These are phyloP conservation scores for Ashinkailepas kermadecensis DNA, from an alignment of 2,888 invertebrate genomes.

Conservation along the genomic window DNA sequence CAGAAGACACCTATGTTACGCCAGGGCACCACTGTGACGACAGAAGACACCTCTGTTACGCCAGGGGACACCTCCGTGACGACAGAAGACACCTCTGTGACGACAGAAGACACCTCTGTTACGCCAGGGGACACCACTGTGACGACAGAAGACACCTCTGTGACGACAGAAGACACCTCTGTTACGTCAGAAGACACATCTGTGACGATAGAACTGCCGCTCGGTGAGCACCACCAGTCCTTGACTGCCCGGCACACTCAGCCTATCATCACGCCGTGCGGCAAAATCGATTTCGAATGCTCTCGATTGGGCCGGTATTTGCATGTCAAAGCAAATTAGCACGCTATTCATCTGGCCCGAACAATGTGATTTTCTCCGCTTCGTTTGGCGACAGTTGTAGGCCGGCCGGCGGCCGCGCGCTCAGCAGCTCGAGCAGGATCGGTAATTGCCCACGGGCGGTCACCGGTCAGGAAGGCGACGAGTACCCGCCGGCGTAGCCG, in stretches of 20 bases:
- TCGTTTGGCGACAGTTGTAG: not conserved
- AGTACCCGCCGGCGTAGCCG: not conserved
- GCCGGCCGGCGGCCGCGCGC: not conserved
- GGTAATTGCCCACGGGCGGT: not conserved
- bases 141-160: too few species aligned
- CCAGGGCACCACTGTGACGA: too few species aligned
- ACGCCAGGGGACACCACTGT: too few species aligned
- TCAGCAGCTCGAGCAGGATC: not conserved
- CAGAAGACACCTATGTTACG: too few species aligned
- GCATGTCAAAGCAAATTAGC: conserved; percentile 21
- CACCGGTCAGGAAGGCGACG: not conserved
- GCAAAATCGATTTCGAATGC: conserved; percentile 1
- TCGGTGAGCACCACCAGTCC: not conserved
- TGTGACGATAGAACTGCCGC: too few species aligned
- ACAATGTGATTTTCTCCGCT: conserved; percentile 8
- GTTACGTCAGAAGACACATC: too few species aligned
- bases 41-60: too few species aligned
- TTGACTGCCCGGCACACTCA: not conserved
- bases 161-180: too few species aligned
- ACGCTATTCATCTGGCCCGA: not conserved
- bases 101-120: too few species aligned
- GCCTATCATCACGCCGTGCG: not conserved
- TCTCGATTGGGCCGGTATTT: not conserved
- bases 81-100: too few species aligned
- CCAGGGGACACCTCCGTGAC: too few species aligned